Evolutionary conservation across 2,113 vertebrate species (phyloP), one percentile per base, ranked within the genome.

Genomic region (Pao palembangensis): DNA sequence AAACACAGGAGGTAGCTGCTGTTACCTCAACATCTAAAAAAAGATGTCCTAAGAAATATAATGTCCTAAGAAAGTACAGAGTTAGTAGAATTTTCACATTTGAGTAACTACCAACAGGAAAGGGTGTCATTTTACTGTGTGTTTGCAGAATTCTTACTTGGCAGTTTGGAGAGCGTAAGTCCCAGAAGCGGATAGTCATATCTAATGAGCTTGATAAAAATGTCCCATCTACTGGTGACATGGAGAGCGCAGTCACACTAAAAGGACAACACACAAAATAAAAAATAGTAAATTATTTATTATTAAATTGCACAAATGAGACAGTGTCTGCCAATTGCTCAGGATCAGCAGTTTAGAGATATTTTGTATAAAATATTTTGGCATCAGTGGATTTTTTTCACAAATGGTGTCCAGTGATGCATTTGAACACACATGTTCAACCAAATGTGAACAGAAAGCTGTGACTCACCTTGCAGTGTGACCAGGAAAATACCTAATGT

Each of bases 151-250:
- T 0, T 64, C 76, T 79, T 75, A 96, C 97, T 87, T 98, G 95
- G 81, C 94, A 99, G 75, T 98, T 94, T 48, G 93, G 94, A 79
- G 94, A 94, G 2, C 96, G 93, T 51, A 99, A 94, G 87, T 99
- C 98, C 98, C 98, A 99, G 60, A 99, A 91, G 25, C 94, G 89
- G 82, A 99, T 97, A 2, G 96, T 99, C 88, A 94, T 95, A 87
- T 99, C 98, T 63, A 99, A 77, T 7, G 98, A 99, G 51, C 94
- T 93, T 71, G 98, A 98, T 83, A 99, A 98, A 84, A 99, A 99
- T 10, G 93, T 96, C 61, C 96, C 93, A 80, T 96, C 95, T 76
- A 98, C 95, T 48, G 98, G 98, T 82, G 98, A 99, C 96, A 99
- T 98, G 31, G 96, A 99, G 67, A 99, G 92, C 55, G 98, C 93